Conservation (phyloP, 1,140 invertebrate species). For the Caenorhabditis latens region DNA sequence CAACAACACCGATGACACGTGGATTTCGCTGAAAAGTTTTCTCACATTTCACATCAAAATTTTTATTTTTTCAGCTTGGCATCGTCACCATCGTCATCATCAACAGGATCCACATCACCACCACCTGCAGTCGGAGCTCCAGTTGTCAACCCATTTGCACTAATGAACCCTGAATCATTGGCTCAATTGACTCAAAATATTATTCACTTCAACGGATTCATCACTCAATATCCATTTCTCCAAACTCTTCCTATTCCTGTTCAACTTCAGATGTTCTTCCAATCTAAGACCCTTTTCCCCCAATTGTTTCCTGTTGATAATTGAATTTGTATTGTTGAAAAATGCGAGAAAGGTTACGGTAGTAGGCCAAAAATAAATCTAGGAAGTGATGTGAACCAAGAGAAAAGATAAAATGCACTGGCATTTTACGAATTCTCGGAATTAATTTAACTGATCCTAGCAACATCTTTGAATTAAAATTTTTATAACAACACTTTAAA, state of each 20-base stretch:
- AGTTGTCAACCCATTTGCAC: background rate
- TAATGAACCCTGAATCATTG: background rate
- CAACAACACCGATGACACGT: background rate
- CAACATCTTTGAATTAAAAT: too few relatives aligned
- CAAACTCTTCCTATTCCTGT: background rate
- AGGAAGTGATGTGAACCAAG: too few relatives aligned
- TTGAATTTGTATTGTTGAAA: background rate
- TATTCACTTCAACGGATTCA: constrained; percentile 1
- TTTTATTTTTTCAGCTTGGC: constrained; percentile 20
- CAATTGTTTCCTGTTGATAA: background rate
- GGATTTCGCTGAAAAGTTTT: too few relatives aligned
- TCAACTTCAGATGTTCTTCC: constrained; percentile 6
- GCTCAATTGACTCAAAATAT: background rate
- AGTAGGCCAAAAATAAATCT: too few relatives aligned
- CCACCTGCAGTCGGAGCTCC: background rate
- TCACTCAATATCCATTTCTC: background rate
- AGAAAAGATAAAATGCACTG: too few relatives aligned
- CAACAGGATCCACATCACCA: background rate
- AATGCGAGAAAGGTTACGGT: too few relatives aligned
- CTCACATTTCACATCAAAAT: background rate
- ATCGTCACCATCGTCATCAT: background rate
- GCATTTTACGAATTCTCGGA: too few relatives aligned
- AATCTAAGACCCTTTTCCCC: background rate
- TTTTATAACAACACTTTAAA: too few relatives aligned
- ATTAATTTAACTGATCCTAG: too few relatives aligned